Evolutionary conservation across 2,888 invertebrate genomes (phyloP), one percentile per base, ranked within the genome.

Genomic region (Thalpophila matura): DNA sequence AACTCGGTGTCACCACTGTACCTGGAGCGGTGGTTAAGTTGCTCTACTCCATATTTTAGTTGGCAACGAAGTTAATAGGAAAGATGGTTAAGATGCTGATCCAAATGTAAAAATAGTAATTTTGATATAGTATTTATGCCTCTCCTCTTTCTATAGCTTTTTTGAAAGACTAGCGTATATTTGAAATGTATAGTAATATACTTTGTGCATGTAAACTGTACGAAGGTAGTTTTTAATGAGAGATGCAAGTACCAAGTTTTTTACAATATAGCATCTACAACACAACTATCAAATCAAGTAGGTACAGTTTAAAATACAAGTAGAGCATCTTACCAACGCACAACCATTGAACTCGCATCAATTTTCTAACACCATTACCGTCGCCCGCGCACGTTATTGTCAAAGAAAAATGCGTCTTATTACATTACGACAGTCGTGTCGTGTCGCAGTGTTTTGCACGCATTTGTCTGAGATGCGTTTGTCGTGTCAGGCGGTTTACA

Each of bases 381-480:
- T 84, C 76, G 77, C 80, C 74, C 60, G 80, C 79, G 80, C 80
- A 82, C 74, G 88, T 93, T 92, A 92, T 93, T 93, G 91, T 89
- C 83, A 86, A 85, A 89, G 92, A 93, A 94, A 94, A 94, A 94
- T 93, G 86, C 85, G 82, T 89, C 91, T 94, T 93, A 94, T 93
- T 92, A 90, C 91, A 93, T 93, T 93, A 93, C 79, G 51, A 71
- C 60, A 79, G 81, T 73, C 81, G 75, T 82, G 74, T 76, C 81
- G 86, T 80, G 77, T 80, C 78, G 86, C 82, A 27, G 58, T 77
- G 77, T 79, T 79, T 79, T 77, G 79, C 58, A 47, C 55, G 38
- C 75, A 79, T 79, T 79, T 77, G 72, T 62, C 59, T 51, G 51
- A 51, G 58, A 78, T 63, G 65, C 49, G 27, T 61, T 65, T 51